Percentiles rank a stretch among this genome's conserved stretches.
These are phyloP conservation scores for Eumacrocentrus americanus DNA, from an alignment of 2,888 invertebrate genomes.

Conservation along the genomic window DNA sequence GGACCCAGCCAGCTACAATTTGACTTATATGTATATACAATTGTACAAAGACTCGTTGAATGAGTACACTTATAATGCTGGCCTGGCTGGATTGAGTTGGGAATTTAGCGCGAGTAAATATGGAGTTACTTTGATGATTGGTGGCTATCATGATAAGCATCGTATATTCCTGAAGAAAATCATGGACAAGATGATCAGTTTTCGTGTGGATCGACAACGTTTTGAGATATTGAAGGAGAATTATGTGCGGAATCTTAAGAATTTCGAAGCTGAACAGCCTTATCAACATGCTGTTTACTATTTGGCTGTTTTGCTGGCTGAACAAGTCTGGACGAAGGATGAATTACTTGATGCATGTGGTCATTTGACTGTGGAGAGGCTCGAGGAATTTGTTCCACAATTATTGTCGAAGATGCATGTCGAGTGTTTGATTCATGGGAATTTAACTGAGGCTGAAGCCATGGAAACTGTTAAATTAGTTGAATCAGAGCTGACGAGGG, in stretches of 20 bases:
- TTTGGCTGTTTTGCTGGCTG: conserved; percentile 79
- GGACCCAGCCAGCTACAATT: conserved; percentile 83
- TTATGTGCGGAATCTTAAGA: conserved; percentile 81
- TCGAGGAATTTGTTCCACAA: conserved; percentile 81
- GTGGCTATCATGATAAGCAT: conserved; percentile 92
- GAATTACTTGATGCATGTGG: conserved; percentile 83
- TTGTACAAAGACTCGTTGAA: conserved; percentile 85
- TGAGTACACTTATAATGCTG: conserved; percentile 92
- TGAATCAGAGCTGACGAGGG: conserved; percentile 67
- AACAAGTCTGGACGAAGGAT: conserved; percentile 87
- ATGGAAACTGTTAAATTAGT: conserved; percentile 73
- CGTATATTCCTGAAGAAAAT: conserved; percentile 83
- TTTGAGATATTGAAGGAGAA: conserved; percentile 87
- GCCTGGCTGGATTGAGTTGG: conserved; percentile 87
- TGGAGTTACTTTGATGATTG: conserved; percentile 80
- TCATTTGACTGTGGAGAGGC: conserved; percentile 75
- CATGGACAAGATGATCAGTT: conserved; percentile 80
- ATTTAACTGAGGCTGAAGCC: conserved; percentile 77
- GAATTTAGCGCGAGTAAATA: conserved; percentile 78
- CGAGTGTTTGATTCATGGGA: conserved; percentile 90
- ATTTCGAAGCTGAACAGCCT: conserved; percentile 93
- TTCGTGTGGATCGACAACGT: conserved; percentile 80
- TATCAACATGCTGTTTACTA: conserved; percentile 88
- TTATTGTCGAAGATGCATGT: conserved; percentile 84
- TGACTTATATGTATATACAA: conserved; percentile 83